Conservation (phyloP, 2,888 invertebrate species). For the Phyllotreta striolata region DNA sequence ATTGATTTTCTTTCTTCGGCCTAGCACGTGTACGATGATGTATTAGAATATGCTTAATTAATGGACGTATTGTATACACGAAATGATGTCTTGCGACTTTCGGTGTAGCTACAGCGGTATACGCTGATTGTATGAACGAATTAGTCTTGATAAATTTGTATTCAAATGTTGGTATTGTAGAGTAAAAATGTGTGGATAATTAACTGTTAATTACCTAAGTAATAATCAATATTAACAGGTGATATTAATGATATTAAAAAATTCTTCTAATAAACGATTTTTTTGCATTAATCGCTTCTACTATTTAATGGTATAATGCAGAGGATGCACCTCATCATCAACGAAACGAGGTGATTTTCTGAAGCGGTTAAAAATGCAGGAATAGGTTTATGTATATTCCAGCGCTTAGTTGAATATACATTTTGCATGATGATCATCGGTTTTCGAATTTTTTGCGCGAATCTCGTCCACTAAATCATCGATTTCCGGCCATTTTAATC, state of each 20-base stretch:
- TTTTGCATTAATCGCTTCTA: constrained; percentile 2
- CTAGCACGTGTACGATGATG: constrained; percentile 60
- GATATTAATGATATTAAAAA: too few relatives aligned
- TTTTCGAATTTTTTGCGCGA: too few relatives aligned
- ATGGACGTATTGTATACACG: constrained; percentile 57
- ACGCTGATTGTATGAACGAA: not conserved
- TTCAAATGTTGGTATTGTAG: too few relatives aligned
- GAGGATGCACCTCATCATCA: constrained; percentile 13
- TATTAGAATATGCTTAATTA: constrained; percentile 60
- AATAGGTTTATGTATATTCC: constrained; percentile 15
- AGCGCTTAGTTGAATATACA: constrained; percentile 3
- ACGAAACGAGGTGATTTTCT: constrained; percentile 13
- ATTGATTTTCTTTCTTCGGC: constrained; percentile 55
- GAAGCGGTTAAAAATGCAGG: constrained; percentile 10
- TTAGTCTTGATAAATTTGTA: not conserved
- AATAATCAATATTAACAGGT: too few relatives aligned
- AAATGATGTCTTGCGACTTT: constrained; percentile 13
- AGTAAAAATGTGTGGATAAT: not conserved
- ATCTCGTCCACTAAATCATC: too few relatives aligned
- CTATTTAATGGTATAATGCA: constrained; percentile 5
- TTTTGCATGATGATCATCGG: too few relatives aligned
- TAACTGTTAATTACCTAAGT: too few relatives aligned
- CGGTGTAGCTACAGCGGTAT: not conserved
- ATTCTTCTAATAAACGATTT: not conserved
- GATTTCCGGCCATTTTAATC: too few relatives aligned